Base-by-base conservation (phyloP, 2,113 vertebrate species). In the Desmodus rotundus region DNA sequence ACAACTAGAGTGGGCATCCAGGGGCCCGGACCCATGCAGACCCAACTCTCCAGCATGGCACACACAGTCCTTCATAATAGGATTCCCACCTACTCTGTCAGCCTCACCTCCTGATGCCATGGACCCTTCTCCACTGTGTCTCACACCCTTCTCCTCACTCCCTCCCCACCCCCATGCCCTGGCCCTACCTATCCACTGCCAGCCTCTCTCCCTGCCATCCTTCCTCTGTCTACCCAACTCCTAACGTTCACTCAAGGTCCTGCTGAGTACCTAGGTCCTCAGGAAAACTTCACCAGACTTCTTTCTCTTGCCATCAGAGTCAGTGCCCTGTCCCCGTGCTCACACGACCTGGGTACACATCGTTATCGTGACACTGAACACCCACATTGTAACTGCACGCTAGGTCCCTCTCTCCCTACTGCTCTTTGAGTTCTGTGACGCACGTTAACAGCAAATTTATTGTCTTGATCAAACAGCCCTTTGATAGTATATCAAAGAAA, bases 401-500 rank as follows among this genome's bases (percentile, higher is more conserved):
- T 7, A 19, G 5, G 4, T 26, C 7, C n/a, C 41, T 63, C 61
- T 43, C 82, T 92, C 16, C 38, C 92, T 19, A 1, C 28, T 5
- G 63, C 19, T 50, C 83, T 89, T 54, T 19, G 24, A 52, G 58
- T 58, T 94, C 70, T 68, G 24, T 93, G 81, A 92, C 1, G 0
- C 88, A 74, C 0, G 0, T 17, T 5, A 20, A 67, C 47, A 33
- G 54, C 77, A 58, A 56, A 56, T 90, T 95, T 83, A 61, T 96
- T 67, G 94, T 58, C 86, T 90, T 85, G 78, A 85, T 91, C 86
- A 63, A 91, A 86, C 77, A 72, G 41, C 47, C 89, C 41, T 43
- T 77, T 70, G 72, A 80, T 73, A 91, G 74, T 24, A 4, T 31
- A 83, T 91, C 68, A 87, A 91, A 94, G 84, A 82, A 67, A 54